These are phyloP conservation scores for Pachycephala philippinensis DNA, from an alignment of 2,113 vertebrate species.

Conservation along the genomic window DNA sequence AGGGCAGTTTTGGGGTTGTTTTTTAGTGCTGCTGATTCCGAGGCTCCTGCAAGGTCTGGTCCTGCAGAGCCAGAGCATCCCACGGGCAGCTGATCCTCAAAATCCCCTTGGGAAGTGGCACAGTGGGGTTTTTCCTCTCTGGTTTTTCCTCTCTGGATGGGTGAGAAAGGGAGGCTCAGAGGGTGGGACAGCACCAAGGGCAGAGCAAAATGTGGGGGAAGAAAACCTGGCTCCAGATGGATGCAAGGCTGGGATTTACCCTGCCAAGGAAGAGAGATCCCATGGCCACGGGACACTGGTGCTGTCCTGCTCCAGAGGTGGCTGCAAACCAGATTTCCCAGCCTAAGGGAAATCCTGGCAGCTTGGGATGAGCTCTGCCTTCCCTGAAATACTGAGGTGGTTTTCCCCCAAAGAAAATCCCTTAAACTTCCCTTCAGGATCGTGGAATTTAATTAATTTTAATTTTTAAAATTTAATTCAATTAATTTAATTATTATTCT, in stretches of 20 bases:
- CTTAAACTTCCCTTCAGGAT: not conserved
- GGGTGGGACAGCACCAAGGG: not conserved
- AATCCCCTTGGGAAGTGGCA: not conserved
- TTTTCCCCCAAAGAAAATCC: not conserved
- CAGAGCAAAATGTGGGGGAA: not conserved
- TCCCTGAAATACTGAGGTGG: not conserved
- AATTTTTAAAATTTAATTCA: not conserved
- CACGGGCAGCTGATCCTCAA: not conserved
- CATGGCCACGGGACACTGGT: rapidly evolving
- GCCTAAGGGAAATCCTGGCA: not conserved
- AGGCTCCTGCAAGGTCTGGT: not conserved
- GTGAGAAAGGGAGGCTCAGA: not conserved
- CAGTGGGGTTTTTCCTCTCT: not conserved
- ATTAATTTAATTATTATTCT: not conserved
- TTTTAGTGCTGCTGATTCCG: not conserved
- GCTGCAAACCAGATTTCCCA: not conserved
- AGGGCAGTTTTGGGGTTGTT: not conserved
- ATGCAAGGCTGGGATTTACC: not conserved
- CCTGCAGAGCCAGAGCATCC: not conserved
- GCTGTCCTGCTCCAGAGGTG: not conserved
- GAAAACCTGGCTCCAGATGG: not conserved
- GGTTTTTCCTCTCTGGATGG: not conserved
- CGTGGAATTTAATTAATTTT: not conserved
- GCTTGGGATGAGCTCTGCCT: not conserved
- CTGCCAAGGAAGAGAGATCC: not conserved